These are phyloP conservation scores for Tetragonula clypearis DNA, from an alignment of 1,140 invertebrate species.

Conservation along the genomic window DNA sequence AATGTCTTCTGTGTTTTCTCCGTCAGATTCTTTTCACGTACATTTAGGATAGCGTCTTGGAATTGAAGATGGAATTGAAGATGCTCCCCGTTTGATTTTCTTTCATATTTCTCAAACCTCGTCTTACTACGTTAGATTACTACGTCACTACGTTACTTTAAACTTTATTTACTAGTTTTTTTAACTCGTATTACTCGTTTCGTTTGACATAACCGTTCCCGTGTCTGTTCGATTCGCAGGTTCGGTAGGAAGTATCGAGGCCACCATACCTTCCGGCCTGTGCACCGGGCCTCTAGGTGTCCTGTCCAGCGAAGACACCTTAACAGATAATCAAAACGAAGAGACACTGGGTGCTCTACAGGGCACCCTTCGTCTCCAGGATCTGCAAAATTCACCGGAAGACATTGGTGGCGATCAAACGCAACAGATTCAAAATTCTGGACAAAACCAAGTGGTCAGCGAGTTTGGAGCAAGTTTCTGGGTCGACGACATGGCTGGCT, in stretches of 20 bases:
- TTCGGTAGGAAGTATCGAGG: constrained; percentile 80
- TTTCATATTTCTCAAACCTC: too few species aligned
- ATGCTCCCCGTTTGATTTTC: too few species aligned
- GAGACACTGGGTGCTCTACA: constrained; percentile 72
- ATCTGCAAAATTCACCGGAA: constrained; percentile 75
- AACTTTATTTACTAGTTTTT: not conserved
- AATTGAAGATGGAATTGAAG: too few species aligned
- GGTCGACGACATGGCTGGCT: constrained; percentile 91
- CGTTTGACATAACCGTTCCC: not conserved
- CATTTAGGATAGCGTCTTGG: too few species aligned
- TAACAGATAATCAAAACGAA: constrained; percentile 73
- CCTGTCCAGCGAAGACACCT: constrained; percentile 72
- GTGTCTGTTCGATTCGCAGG: constrained; percentile 55
- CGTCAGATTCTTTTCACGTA: not conserved
- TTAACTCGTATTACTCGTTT: not conserved
- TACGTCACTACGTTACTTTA: too few species aligned
- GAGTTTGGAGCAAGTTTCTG: constrained; percentile 83
- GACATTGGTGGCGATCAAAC: constrained; percentile 72
- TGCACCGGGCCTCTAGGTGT: constrained; percentile 76
- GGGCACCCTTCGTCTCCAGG: constrained; percentile 75
- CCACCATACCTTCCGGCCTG: constrained; percentile 78
- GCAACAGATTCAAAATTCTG: constrained; percentile 74
- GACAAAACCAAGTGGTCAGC: constrained; percentile 75
- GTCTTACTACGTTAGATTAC: too few species aligned
- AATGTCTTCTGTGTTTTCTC: not conserved